Percentiles rank a stretch among this genome's conserved stretches.
These are phyloP conservation scores for Spinibarbus caldwelli DNA, from an alignment of 2,797 vertebrate species.

Conservation along the genomic window DNA sequence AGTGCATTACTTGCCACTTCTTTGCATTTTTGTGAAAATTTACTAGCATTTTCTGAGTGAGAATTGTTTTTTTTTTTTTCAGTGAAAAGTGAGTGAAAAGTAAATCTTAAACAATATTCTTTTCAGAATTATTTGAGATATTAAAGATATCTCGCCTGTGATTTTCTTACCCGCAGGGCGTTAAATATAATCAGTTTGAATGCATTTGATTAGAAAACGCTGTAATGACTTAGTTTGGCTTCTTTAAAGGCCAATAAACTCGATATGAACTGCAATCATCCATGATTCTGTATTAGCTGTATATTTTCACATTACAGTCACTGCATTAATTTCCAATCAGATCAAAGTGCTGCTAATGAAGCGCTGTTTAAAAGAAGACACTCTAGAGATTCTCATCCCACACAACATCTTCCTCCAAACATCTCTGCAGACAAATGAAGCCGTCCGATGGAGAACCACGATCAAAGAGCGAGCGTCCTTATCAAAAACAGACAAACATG, in stretches of 20 bases:
- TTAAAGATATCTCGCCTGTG: neutral
- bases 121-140: neutral
- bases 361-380: neutral
- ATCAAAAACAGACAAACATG: neutral
- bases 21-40: too few relatives aligned
- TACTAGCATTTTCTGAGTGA: too few relatives aligned
- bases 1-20: too few relatives aligned
- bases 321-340: conserved; percentile 29
- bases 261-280: neutral
- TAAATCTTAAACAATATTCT: neutral
- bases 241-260: neutral
- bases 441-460: neutral
- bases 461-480: neutral
- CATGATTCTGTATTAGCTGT: neutral
- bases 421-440: neutral
- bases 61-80: too few relatives aligned
- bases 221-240: neutral
- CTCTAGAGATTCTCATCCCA: neutral
- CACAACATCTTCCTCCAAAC: neutral
- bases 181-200: neutral
- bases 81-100: too few relatives aligned
- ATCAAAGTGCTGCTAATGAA: conserved; percentile 9
- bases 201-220: neutral
- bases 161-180: neutral
- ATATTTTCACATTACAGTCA: neutral